Percentiles rank a stretch among this genome's conserved stretches.
These are phyloP conservation scores for Fragum sueziense DNA, from an alignment of 2,888 invertebrate species.

Conservation along the genomic window DNA sequence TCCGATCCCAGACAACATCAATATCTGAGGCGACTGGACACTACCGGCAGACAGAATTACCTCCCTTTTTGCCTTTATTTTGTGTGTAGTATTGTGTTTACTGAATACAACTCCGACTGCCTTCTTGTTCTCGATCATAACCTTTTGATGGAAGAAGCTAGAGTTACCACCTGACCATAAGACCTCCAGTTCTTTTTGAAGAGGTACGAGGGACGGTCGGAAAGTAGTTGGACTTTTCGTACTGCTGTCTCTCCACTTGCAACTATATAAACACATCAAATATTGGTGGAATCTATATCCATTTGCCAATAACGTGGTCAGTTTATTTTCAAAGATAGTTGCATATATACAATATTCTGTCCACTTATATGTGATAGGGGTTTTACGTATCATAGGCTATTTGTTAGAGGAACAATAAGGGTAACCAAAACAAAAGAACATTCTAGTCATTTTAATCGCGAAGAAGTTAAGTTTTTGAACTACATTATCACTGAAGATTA, in stretches of 20 bases:
- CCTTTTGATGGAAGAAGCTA: neutral
- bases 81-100: neutral
- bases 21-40: neutral
- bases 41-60: neutral
- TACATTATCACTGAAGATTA: too few species aligned
- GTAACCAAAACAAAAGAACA: too few species aligned
- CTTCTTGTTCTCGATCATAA: neutral
- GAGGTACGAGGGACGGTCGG: neutral
- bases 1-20: constrained; percentile 2
- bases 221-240: too few species aligned
- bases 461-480: too few species aligned
- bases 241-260: neutral
- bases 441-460: too few species aligned
- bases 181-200: neutral
- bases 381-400: too few species aligned
- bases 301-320: neutral
- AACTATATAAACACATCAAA: neutral
- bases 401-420: too few species aligned
- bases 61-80: neutral
- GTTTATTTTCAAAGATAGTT: too few species aligned
- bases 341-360: too few species aligned
- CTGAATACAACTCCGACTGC: neutral
- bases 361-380: too few species aligned
- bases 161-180: neutral
- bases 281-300: neutral